Percentiles rank a stretch among this genome's conserved stretches.
phyloP scores from a whole-genome alignment of 1,140 invertebrate species.

The Tetranychus urticae region DNA sequence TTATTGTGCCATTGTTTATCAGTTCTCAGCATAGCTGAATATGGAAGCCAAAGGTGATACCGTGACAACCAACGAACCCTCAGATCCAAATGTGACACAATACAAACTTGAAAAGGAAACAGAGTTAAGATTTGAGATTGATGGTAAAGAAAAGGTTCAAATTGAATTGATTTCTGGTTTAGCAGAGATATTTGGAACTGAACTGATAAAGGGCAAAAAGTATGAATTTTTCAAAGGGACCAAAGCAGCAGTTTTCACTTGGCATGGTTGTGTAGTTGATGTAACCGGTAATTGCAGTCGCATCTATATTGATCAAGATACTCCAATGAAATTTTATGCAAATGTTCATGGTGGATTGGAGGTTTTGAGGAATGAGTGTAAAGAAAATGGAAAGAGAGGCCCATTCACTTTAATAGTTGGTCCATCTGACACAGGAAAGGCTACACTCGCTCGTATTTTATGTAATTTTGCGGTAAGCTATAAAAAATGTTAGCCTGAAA shows the following conservation, averaged over 20 bases:
- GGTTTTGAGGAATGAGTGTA: constrained; percentile 48
- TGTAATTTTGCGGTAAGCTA: constrained; percentile 63
- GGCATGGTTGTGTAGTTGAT: constrained; percentile 61
- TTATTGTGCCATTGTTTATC: no score
- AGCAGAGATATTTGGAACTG: constrained; percentile 90
- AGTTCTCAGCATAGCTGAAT: not conserved
- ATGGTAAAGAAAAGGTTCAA: constrained; percentile 48
- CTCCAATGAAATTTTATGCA: constrained; percentile 80
- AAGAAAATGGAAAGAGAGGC: constrained; percentile 33
- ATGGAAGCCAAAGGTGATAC: not conserved
- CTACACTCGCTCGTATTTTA: constrained; percentile 62
- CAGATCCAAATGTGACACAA: constrained; percentile 21
- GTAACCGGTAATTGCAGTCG: constrained; percentile 57
- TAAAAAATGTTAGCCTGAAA: not conserved
- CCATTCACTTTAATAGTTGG: constrained; percentile 48
- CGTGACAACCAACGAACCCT: not conserved
- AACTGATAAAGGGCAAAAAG: constrained; percentile 72
- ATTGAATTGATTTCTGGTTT: constrained; percentile 10
- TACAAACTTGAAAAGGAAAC: constrained; percentile 65
- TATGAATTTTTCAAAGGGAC: constrained; percentile 72
- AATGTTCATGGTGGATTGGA: constrained; percentile 88
- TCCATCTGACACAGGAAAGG: constrained; percentile 86
- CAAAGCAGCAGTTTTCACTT: constrained; percentile 88
- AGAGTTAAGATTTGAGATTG: constrained; percentile 79
- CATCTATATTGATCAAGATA: constrained; percentile 80